Evolutionary conservation across 2,888 invertebrate species (phyloP).

Genomic region (Antheraea yamamai): DNA sequence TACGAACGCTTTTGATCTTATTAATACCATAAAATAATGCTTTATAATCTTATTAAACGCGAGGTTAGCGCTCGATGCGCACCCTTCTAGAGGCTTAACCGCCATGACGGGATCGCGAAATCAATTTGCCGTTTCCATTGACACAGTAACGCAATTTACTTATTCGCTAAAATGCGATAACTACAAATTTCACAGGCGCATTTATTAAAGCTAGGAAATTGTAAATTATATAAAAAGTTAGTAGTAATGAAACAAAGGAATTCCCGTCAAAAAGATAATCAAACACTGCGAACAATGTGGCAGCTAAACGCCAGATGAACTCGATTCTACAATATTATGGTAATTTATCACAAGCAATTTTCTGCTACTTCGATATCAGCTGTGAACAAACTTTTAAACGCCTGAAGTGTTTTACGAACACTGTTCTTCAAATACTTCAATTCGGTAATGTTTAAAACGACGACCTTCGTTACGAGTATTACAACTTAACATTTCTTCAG

Average conservation of each 20-base stretch:
- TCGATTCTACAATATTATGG: slow-evolving; percentile 73
- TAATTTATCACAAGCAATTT: slow-evolving; percentile 79
- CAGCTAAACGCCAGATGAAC: slow-evolving; percentile 80
- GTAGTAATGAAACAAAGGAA: slow-evolving; percentile 74
- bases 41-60: slow-evolving; percentile 89
- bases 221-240: slow-evolving; percentile 52
- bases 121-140: slow-evolving; percentile 62
- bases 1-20: slow-evolving; percentile 88
- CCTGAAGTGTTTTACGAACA: slow-evolving; percentile 53
- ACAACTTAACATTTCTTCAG: slow-evolving; percentile 38
- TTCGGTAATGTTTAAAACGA: slow-evolving; percentile 49
- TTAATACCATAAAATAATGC: slow-evolving; percentile 89
- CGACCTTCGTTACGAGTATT: slow-evolving; percentile 27
- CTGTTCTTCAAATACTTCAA: slow-evolving; percentile 33
- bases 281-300: slow-evolving; percentile 64
- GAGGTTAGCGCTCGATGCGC: slow-evolving; percentile 84
- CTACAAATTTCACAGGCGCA: not conserved
- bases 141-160: slow-evolving; percentile 38
- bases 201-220: slow-evolving; percentile 36
- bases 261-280: slow-evolving; percentile 68
- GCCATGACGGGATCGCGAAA: slow-evolving; percentile 54
- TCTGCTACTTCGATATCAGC: slow-evolving; percentile 67
- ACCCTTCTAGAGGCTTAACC: slow-evolving; percentile 65
- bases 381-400: slow-evolving; percentile 61
- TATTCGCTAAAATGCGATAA: slow-evolving; percentile 11